phyloP scores from a whole-genome alignment of 92 coral and sea anemone species.

The Phenganax stokvisi region DNA sequence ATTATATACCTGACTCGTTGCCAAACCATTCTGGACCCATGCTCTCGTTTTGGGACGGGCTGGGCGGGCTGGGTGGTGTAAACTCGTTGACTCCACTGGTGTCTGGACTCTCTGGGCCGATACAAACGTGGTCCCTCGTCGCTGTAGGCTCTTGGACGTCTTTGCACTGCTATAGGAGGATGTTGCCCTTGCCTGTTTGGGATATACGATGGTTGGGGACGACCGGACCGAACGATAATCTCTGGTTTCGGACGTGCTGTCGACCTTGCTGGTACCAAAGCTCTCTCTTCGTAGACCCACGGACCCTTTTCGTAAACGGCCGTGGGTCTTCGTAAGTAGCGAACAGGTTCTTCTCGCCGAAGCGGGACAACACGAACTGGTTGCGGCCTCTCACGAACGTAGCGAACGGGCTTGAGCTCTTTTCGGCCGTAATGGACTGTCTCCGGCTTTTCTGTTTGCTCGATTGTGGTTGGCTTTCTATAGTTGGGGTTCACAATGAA shows the following conservation, averaged over 20 bases:
- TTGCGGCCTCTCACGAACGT: not conserved
- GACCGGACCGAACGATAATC: not conserved
- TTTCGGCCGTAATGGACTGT: not conserved
- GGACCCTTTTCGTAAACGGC: conserved; percentile 3
- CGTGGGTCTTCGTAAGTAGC: not conserved
- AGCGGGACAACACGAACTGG: not conserved
- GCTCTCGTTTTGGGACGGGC: no score
- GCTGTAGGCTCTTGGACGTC: conserved; percentile 13
- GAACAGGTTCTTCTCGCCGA: not conserved
- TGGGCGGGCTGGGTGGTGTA: not conserved
- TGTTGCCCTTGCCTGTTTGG: not conserved
- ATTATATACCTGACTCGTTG: not conserved
- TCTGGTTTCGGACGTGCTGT: not conserved
- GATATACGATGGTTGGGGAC: not conserved
- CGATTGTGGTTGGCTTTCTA: not conserved
- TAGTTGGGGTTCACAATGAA: conserved; percentile 28
- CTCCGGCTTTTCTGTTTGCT: not conserved
- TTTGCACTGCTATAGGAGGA: not conserved
- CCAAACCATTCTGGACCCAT: not conserved
- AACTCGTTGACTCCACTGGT: not conserved
- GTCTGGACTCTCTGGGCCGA: not conserved
- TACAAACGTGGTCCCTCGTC: conserved; percentile 2
- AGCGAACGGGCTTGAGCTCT: not conserved
- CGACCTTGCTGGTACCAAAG: conserved; percentile 8
- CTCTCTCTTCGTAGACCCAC: not conserved